Conservation (phyloP, 1,140 invertebrate genomes). For the Formica selysi region DNA sequence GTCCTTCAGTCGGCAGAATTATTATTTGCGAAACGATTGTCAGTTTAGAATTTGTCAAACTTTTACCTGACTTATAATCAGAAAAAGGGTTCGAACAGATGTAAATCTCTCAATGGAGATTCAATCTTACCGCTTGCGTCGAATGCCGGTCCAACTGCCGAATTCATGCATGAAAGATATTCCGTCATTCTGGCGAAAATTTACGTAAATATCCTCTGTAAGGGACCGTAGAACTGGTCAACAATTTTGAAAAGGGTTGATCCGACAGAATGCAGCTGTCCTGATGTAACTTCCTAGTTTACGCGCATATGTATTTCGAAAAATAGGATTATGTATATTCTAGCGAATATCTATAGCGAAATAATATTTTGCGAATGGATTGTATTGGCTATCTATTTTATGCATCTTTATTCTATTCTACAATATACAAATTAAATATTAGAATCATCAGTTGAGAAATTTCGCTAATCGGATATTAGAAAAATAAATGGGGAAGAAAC, state of each 20-base stretch:
- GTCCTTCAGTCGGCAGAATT: neutral
- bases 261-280: slow-evolving; percentile 79
- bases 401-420: neutral
- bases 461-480: neutral
- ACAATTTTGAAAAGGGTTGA: slow-evolving; percentile 74
- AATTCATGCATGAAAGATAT: slow-evolving; percentile 44
- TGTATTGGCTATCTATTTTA: neutral
- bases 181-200: slow-evolving; percentile 73
- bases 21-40: slow-evolving; percentile 43
- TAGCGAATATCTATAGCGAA: neutral
- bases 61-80: slow-evolving; percentile 46
- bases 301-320: slow-evolving; percentile 45
- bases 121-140: neutral
- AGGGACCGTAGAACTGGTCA: slow-evolving; percentile 49
- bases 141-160: slow-evolving; percentile 57
- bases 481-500: slow-evolving; percentile 6
- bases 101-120: slow-evolving; percentile 62
- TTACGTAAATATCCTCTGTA: slow-evolving; percentile 83
- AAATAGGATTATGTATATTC: slow-evolving; percentile 27
- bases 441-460: neutral
- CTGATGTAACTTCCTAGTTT: slow-evolving; percentile 29
- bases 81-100: slow-evolving; percentile 53
- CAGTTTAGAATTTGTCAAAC: slow-evolving; percentile 18
- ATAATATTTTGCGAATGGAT: slow-evolving; percentile 6
- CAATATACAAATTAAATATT: neutral